Conservation (phyloP, 1,140 invertebrate genomes). For the Philopotamus ludificatus region DNA sequence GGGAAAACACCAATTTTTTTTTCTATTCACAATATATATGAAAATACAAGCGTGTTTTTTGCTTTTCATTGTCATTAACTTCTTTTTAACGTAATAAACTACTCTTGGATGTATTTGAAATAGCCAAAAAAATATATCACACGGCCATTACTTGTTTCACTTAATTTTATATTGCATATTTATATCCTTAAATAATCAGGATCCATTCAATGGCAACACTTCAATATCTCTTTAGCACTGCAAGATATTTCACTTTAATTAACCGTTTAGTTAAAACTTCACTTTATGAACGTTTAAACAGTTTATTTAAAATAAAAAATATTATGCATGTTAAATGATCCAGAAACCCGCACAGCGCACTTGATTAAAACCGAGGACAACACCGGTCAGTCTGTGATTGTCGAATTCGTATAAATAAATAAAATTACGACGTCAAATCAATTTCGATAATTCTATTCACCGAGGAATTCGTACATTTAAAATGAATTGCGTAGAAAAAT, state of each 20-base stretch:
- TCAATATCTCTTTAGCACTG: slow-evolving; percentile 4
- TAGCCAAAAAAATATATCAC: slow-evolving; percentile 16
- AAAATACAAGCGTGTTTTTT: slow-evolving; percentile 38
- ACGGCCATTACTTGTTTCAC: slow-evolving; percentile 22
- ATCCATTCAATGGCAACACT: slow-evolving; percentile 19
- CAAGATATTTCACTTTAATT: neutral
- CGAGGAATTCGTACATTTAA: no score
- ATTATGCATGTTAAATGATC: neutral
- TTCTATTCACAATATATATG: slow-evolving; percentile 39
- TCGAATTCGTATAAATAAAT: no score
- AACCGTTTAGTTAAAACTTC: neutral
- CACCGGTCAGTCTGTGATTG: no score
- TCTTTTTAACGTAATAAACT: neutral
- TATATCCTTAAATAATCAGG: slow-evolving; percentile 22
- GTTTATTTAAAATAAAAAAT: neutral
- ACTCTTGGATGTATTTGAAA: neutral
- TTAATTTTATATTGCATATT: slow-evolving; percentile 25
- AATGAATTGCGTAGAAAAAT: no score
- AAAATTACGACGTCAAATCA: no score
- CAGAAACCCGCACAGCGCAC: slow-evolving; percentile 3
- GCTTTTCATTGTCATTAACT: slow-evolving; percentile 14
- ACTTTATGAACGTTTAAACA: neutral
- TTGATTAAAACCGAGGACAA: no score
- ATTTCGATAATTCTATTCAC: no score
- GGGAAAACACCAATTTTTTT: slow-evolving; percentile 40